Evolutionary conservation across 2,113 vertebrate species (phyloP), one percentile per base, ranked within the genome.

Genomic region (Calypte anna): DNA sequence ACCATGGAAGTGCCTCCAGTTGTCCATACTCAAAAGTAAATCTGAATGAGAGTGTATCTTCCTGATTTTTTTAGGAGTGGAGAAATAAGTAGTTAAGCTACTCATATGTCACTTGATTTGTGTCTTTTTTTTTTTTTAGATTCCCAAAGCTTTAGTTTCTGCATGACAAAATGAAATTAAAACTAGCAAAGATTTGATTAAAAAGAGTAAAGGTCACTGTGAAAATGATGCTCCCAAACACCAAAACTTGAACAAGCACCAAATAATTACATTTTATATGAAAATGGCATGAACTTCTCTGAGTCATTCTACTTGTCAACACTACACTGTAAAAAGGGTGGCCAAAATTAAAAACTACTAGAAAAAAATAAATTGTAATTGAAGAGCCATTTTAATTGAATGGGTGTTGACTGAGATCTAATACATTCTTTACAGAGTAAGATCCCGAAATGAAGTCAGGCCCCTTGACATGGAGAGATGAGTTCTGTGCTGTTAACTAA

Each of bases 401-500:
- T 30, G 82, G 58, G 66, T 73, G 28, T 77, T 92, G 70, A 48
- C 70, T 54, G 10, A 40, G 57, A n/a, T 62, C 44, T 40, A 75
- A 82, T 63, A 8, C 3, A 55, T 6, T 58, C 8, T 62, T 79
- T 74, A 40, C 33, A 76, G 64, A 86, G 21, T 43, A 62, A 77
- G 48, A 69, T 57, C 6, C 31, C 63, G 73, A 74, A 85, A 79
- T 30, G 28, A 87, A 84, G 36, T 84, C 67, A 79, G 7, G 8
- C 14, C 8, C 23, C 40, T 83, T 94, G 74, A 80, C 91, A 93
- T 88, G 67, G 27, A 72, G 38, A 76, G 5, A 53, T 27, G 18
- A 62, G 5, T n/a, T 85, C 54, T 82, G 12, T 91, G 89, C 93
- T 91, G 50, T 72, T 88, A 81, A 8, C 38, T 67, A 90, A 93